phyloP scores from a whole-genome alignment of 1,140 invertebrate genomes.

The Procambarus virginalis region DNA sequence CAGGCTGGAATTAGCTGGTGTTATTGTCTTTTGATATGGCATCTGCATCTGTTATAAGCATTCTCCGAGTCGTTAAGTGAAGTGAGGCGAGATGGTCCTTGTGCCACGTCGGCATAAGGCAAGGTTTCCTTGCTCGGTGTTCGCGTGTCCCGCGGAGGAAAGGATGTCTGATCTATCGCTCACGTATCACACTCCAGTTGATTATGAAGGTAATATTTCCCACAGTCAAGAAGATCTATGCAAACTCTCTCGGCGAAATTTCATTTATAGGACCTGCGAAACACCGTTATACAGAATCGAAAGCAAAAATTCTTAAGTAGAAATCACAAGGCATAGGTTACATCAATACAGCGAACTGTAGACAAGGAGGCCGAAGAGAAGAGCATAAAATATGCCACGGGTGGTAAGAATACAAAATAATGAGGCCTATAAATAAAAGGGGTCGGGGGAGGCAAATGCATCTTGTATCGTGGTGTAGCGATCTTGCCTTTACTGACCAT shows the following conservation, averaged over 20 bases:
- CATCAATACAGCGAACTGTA: no score
- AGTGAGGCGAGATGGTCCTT: neutral
- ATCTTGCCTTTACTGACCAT: slow-evolving; percentile 3
- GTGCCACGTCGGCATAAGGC: neutral
- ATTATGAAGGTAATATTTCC: slow-evolving; percentile 27
- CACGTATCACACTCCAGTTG: slow-evolving; percentile 28
- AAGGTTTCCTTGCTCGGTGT: neutral
- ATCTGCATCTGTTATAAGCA: slow-evolving; percentile 17
- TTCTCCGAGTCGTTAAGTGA: neutral
- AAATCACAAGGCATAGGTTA: no score
- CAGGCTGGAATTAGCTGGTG: neutral
- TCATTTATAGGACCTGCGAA: slow-evolving; percentile 1
- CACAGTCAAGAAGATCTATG: slow-evolving; percentile 35
- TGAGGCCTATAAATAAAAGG: slow-evolving; percentile 14
- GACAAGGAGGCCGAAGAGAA: neutral
- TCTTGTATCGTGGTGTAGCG: slow-evolving; percentile 15
- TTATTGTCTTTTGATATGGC: slow-evolving; percentile 15
- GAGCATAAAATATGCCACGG: neutral
- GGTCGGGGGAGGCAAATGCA: neutral
- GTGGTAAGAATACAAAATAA: neutral
- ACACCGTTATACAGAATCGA: neutral
- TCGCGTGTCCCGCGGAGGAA: neutral
- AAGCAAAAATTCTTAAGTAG: no score
- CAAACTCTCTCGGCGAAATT: slow-evolving; percentile 10
- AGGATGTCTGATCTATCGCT: slow-evolving; percentile 18